A percentile compares a stretch with the other conserved stretches of the same genome.
These are phyloP conservation scores for Sebastes ruberrimus DNA, from an alignment of 2,797 vertebrate species.

Conservation along the genomic window DNA sequence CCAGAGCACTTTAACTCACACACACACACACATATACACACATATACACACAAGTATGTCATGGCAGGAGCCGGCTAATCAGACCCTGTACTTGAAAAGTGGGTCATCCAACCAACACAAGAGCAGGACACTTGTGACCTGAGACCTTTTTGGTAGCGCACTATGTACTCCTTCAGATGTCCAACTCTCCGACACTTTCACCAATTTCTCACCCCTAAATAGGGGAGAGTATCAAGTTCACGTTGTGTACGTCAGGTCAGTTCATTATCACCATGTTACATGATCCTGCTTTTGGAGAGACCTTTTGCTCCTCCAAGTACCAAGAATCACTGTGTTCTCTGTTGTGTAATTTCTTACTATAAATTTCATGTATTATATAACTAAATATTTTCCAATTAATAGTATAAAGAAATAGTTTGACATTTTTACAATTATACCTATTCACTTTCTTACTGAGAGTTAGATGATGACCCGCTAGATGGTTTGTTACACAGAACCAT, in stretches of 20 bases:
- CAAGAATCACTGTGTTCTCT: constrained; percentile 2
- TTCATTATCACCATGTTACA: constrained; percentile 22
- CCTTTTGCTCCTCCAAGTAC: not conserved
- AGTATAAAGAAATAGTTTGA: not conserved
- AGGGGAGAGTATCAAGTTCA: constrained; percentile 25
- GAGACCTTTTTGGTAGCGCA: constrained; percentile 21
- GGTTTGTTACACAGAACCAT: too few relatives aligned
- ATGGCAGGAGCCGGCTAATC: constrained; percentile 43
- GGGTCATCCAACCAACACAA: constrained; percentile 48
- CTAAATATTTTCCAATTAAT: not conserved
- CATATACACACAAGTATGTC: not conserved
- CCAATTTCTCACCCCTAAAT: constrained; percentile 15
- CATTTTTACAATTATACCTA: not conserved
- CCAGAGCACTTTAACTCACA: constrained; percentile 47
- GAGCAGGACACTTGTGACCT: constrained; percentile 49
- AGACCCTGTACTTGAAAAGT: constrained; percentile 43
- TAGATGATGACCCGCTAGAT: not conserved
- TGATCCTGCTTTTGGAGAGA: constrained; percentile 9
- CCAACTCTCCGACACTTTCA: constrained; percentile 12
- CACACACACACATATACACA: not conserved
- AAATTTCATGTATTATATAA: not conserved
- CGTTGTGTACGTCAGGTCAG: not conserved
- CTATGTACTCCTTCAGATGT: constrained; percentile 3
- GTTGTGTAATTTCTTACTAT: not conserved
- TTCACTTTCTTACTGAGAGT: not conserved